Percentiles rank a stretch among this genome's conserved stretches.
phyloP scores from a whole-genome alignment of 2,888 invertebrate species.

The Chydorus sphaericus region DNA sequence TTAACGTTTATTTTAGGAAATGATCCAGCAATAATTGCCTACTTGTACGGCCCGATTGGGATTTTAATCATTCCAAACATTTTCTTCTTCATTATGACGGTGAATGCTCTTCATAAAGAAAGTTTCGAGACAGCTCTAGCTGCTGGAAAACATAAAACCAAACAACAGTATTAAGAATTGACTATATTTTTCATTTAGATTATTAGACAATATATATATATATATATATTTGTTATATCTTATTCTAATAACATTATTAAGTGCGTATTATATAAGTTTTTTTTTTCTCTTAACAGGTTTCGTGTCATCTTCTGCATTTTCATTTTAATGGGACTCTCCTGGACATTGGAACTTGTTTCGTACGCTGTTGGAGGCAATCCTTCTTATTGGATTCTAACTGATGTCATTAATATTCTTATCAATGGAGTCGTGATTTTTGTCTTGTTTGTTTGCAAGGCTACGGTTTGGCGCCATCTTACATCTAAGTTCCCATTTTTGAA shows the following conservation, averaged over 20 bases:
- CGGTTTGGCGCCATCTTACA: constrained; percentile 14
- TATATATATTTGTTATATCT: too few relatives aligned
- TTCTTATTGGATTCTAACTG: constrained; percentile 19
- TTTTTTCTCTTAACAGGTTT: too few relatives aligned
- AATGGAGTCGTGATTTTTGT: constrained; percentile 25
- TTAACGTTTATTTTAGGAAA: too few relatives aligned
- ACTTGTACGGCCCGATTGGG: constrained; percentile 49
- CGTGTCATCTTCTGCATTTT: constrained; percentile 21
- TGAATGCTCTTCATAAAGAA: constrained; percentile 22
- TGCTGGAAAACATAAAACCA: neutral
- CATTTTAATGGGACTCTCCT: constrained; percentile 22
- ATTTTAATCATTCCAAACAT: constrained; percentile 48
- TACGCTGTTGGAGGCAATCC: constrained; percentile 19
- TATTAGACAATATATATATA: too few relatives aligned
- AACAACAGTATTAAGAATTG: constrained; percentile 12
- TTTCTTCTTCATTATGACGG: constrained; percentile 49
- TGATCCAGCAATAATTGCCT: too few relatives aligned
- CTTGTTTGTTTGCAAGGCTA: constrained; percentile 26
- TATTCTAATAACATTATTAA: too few relatives aligned
- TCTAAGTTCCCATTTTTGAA: neutral
- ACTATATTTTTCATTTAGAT: too few relatives aligned
- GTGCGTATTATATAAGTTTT: too few relatives aligned
- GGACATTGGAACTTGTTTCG: constrained; percentile 22
- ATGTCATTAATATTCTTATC: constrained; percentile 19
- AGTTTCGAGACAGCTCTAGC: neutral